A percentile compares a stretch with the other conserved stretches of the same genome.
Evolutionary conservation across 30 jellyfish, hydroid and myxozoan genomes (phyloP).

Genomic region (Hydra vulgaris): DNA sequence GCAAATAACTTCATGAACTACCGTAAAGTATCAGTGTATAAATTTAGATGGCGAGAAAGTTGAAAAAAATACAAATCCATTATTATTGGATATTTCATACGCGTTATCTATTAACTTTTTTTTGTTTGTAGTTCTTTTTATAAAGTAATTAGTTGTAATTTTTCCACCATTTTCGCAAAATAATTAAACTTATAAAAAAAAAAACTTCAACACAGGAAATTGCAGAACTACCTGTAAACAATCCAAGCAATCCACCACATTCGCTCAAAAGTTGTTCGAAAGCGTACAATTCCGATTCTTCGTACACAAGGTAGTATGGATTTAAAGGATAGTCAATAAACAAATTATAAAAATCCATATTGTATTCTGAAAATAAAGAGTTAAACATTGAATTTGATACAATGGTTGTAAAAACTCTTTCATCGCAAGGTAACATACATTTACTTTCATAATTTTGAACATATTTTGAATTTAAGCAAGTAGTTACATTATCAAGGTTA

Average conservation of each 20-base stretch:
- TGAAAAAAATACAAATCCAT: no score
- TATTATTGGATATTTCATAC: no score
- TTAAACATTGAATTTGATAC: neutral
- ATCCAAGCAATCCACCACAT: constrained; percentile 25
- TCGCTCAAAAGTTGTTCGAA: constrained; percentile 8
- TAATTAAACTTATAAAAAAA: neutral
- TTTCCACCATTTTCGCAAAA: neutral
- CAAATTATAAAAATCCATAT: neutral
- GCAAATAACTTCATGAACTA: no score
- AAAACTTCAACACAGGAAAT: constrained; percentile 6
- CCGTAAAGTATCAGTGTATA: no score
- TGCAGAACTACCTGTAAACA: constrained; percentile 19
- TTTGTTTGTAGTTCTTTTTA: no score
- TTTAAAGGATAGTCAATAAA: neutral
- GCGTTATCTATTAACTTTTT: no score
- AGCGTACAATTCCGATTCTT: constrained; percentile 11
- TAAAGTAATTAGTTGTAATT: no score
- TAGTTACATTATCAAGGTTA: no score
- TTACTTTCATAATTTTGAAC: neutral
- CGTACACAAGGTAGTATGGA: neutral
- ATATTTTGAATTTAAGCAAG: no score
- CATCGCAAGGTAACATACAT: neutral
- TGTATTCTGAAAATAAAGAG: neutral
- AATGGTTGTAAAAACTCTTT: neutral
- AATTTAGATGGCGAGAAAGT: no score